Evolutionary conservation across 2,888 invertebrate genomes (phyloP).

Genomic region (Lithophane leautieri): DNA sequence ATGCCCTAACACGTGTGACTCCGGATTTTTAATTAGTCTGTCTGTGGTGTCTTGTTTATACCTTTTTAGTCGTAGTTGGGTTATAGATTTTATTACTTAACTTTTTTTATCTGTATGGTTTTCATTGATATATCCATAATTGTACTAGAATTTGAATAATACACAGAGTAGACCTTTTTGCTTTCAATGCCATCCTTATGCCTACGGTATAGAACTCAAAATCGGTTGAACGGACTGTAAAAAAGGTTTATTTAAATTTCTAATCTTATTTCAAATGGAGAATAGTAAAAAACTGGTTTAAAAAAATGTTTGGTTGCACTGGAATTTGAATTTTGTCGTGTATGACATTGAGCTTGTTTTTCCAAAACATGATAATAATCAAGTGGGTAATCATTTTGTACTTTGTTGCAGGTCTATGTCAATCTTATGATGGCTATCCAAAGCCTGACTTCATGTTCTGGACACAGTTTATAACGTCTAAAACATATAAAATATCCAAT

Average conservation of each 20-base stretch:
- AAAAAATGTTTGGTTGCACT: background rate
- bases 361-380: background rate
- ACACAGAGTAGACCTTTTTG: too few relatives aligned
- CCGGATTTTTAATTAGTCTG: too few relatives aligned
- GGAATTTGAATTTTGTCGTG: background rate
- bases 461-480: constrained; percentile 1
- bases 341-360: background rate
- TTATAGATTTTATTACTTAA: too few relatives aligned
- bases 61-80: too few relatives aligned
- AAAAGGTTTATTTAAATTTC: too few relatives aligned
- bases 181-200: too few relatives aligned
- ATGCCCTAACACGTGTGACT: too few relatives aligned
- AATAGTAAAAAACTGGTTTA: background rate
- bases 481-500: constrained; percentile 21
- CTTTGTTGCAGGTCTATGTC: background rate
- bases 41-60: too few relatives aligned
- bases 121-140: background rate
- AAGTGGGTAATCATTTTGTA: background rate
- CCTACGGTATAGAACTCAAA: too few relatives aligned
- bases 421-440: background rate
- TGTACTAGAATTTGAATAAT: background rate
- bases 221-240: too few relatives aligned
- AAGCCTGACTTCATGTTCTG: background rate
- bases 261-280: too few relatives aligned
- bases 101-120: background rate